phyloP scores from a whole-genome alignment of 1,140 invertebrate species.

The Drosophila pandora region DNA sequence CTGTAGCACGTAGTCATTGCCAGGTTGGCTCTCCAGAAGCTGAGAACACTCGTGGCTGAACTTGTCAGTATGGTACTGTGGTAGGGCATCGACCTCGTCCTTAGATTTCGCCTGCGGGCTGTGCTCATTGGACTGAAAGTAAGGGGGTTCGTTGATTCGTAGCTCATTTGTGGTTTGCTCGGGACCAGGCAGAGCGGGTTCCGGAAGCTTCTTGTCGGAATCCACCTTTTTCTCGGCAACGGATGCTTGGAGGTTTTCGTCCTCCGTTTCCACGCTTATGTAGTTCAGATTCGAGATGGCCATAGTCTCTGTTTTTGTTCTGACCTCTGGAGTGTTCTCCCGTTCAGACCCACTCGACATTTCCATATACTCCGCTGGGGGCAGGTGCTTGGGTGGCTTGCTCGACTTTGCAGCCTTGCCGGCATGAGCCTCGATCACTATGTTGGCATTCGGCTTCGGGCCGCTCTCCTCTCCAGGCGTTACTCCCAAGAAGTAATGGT shows the following conservation, averaged over 20 bases:
- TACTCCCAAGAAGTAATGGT: conserved; percentile 92
- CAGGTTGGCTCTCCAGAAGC: conserved; percentile 72
- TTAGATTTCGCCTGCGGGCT: conserved; percentile 64
- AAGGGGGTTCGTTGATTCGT: conserved; percentile 79
- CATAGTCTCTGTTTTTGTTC: conserved; percentile 66
- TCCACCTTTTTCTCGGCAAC: conserved; percentile 73
- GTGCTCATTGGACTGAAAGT: conserved; percentile 81
- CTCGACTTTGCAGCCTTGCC: conserved; percentile 30
- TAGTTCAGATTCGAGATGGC: conserved; percentile 83
- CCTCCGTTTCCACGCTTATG: conserved; percentile 78
- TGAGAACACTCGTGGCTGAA: conserved; percentile 83
- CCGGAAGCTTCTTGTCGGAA: conserved; percentile 61
- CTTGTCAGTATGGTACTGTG: conserved; percentile 68
- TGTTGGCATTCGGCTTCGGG: conserved; percentile 44
- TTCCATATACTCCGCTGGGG: conserved; percentile 79
- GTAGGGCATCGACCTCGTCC: conserved; percentile 66
- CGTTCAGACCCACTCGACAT: conserved; percentile 82
- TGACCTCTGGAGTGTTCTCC: conserved; percentile 72
- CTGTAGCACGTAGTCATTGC: conserved; percentile 81
- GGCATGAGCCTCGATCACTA: conserved; percentile 68
- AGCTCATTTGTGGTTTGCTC: conserved; percentile 79
- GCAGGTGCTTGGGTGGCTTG: conserved; percentile 65
- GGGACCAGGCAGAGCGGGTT: conserved; percentile 37
- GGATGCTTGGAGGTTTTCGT: conserved; percentile 73
- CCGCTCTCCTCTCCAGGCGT: conserved; percentile 61